Evolutionary conservation across 2,888 invertebrate species (phyloP).

Genomic region (Pemphredon lugubris): DNA sequence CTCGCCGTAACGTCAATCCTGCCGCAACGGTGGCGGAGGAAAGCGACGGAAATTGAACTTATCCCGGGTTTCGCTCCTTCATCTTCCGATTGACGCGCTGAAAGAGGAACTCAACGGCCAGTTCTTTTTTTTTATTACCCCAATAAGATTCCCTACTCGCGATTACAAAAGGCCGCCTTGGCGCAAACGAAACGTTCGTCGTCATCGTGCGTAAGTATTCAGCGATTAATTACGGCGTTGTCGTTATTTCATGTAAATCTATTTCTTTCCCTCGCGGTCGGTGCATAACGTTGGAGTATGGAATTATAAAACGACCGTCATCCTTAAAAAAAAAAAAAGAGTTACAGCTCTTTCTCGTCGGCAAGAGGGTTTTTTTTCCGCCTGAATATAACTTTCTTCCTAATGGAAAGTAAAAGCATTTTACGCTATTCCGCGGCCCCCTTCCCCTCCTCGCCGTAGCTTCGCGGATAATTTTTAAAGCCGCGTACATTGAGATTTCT

Average conservation of each 20-base stretch:
- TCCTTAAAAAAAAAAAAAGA: no score
- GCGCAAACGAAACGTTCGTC: neutral
- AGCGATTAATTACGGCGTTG: no score
- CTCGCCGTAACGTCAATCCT: conserved; percentile 10
- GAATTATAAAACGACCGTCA: no score
- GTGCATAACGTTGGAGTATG: no score
- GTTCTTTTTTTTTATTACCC: conserved; percentile 14
- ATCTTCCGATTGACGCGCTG: conserved; percentile 2
- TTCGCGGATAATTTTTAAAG: conserved; percentile 2
- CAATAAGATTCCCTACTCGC: neutral
- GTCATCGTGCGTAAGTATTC: no score
- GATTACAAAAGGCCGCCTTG: neutral
- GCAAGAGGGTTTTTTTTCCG: no score
- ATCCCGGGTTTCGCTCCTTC: neutral
- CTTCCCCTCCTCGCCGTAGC: conserved; percentile 5
- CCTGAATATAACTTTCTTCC: no score
- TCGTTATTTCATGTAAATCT: no score
- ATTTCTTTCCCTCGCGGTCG: no score
- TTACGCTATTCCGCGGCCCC: neutral
- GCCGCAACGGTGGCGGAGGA: neutral
- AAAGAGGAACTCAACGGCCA: conserved; percentile 11
- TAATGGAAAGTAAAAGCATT: no score
- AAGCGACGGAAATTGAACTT: conserved; percentile 38
- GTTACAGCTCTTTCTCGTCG: no score
- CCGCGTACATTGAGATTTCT: neutral